phyloP scores from a whole-genome alignment of 2,113 vertebrate species.

The Pipra filicauda region DNA sequence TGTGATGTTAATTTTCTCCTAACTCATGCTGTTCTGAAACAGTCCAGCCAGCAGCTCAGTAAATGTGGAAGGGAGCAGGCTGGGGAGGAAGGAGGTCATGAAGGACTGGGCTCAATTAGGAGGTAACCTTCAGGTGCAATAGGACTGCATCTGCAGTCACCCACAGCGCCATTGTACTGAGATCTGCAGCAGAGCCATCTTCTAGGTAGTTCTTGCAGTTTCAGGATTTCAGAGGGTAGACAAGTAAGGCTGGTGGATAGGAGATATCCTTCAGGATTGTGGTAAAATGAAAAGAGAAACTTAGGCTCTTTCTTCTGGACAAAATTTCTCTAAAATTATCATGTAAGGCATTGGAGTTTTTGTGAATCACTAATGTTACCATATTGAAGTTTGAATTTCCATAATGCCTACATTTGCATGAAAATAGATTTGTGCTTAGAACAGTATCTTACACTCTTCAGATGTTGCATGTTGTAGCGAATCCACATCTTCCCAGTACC shows the following conservation, averaged over 20 bases:
- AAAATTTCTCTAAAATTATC: neutral
- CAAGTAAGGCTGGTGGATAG: fast-evolving
- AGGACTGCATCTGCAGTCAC: neutral
- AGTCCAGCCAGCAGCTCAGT: neutral
- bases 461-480: neutral
- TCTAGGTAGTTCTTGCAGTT: neutral
- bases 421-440: neutral
- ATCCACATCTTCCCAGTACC: neutral
- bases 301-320: neutral
- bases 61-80: neutral
- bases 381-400: neutral
- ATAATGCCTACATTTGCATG: neutral
- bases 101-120: neutral
- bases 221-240: neutral
- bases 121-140: neutral
- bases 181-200: neutral
- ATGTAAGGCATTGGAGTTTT: neutral
- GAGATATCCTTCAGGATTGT: neutral
- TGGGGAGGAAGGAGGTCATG: neutral
- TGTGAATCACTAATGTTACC: neutral
- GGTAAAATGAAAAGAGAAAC: neutral
- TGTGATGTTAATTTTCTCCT: neutral
- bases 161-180: neutral
- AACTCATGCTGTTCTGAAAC: neutral
- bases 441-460: neutral